phyloP scores from a whole-genome alignment of 1,140 invertebrate species.

The Dryas iulia region DNA sequence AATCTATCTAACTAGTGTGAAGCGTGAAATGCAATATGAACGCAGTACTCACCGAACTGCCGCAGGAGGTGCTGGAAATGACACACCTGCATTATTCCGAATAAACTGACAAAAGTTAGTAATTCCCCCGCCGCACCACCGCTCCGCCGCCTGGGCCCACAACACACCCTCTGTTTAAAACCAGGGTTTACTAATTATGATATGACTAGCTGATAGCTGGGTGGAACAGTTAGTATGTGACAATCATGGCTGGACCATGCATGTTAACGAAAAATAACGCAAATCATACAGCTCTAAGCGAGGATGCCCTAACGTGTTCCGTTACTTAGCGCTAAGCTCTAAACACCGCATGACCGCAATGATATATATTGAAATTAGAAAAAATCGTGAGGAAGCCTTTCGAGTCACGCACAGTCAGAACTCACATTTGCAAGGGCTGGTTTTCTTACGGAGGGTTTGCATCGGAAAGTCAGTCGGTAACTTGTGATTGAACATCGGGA shows the following conservation, averaged over 20 bases:
- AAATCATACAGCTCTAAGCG: constrained; percentile 65
- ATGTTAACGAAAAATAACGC: constrained; percentile 62
- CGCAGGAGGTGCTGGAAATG: constrained; percentile 80
- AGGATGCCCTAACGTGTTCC: constrained; percentile 60
- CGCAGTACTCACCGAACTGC: constrained; percentile 77
- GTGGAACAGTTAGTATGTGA: constrained; percentile 51
- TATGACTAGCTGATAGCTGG: constrained; percentile 55
- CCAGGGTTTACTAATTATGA: constrained; percentile 71
- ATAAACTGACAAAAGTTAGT: constrained; percentile 62
- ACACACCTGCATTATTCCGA: constrained; percentile 80
- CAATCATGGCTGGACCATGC: constrained; percentile 59
- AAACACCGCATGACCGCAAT: constrained; percentile 61
- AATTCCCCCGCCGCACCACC: constrained; percentile 48
- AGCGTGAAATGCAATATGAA: constrained; percentile 46
- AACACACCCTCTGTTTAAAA: constrained; percentile 76
- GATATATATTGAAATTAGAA: constrained; percentile 46
- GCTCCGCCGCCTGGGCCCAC: constrained; percentile 54
- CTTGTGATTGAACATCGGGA: constrained; percentile 79
- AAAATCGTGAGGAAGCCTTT: constrained; percentile 45
- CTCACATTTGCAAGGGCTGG: constrained; percentile 94
- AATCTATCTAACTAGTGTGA: constrained; percentile 22
- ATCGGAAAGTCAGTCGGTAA: constrained; percentile 82
- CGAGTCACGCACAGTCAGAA: constrained; percentile 61
- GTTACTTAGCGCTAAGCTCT: constrained; percentile 61
- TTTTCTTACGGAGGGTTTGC: constrained; percentile 94